Conservation (phyloP, 2,888 invertebrate genomes). For the Dyspetes luteomarginatus region DNA sequence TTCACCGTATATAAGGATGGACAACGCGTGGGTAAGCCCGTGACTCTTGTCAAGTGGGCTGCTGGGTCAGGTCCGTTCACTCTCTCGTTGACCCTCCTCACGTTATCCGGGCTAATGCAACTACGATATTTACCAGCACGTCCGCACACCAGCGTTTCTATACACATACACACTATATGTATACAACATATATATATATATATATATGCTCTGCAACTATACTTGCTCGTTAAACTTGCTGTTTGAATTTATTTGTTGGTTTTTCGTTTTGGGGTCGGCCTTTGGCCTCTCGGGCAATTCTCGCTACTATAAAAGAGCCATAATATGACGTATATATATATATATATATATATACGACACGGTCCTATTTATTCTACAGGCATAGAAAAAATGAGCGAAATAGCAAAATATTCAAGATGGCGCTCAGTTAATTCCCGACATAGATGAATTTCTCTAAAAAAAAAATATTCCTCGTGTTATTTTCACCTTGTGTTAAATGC, state of each 20-base stretch:
- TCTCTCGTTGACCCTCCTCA: constrained; percentile 11
- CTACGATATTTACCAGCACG: constrained; percentile 53
- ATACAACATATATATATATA: too few species aligned
- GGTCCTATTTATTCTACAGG: not conserved
- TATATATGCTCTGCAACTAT: too few species aligned
- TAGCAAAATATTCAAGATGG: too few species aligned
- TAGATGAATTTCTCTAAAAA: too few species aligned
- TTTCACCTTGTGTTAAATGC: too few species aligned
- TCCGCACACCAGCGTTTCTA: not conserved
- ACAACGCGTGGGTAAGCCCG: constrained; percentile 1
- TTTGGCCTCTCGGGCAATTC: constrained; percentile 26
- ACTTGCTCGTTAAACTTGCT: constrained; percentile 45
- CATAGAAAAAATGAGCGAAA: too few species aligned
- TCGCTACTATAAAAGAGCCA: constrained; percentile 14
- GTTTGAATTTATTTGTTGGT: constrained; percentile 48
- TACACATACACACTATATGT: too few species aligned
- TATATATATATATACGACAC: too few species aligned
- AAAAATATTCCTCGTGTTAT: too few species aligned
- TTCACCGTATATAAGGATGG: not conserved
- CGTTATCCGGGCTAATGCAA: constrained; percentile 33
- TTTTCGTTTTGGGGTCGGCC: constrained; percentile 37
- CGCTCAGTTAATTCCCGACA: too few species aligned
- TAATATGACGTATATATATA: not conserved
- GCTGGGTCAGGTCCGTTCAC: constrained; percentile 34
- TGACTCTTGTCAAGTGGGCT: constrained; percentile 30